Base-by-base conservation (phyloP, 1,140 invertebrate species). In the Drosophila oshimai region DNA sequence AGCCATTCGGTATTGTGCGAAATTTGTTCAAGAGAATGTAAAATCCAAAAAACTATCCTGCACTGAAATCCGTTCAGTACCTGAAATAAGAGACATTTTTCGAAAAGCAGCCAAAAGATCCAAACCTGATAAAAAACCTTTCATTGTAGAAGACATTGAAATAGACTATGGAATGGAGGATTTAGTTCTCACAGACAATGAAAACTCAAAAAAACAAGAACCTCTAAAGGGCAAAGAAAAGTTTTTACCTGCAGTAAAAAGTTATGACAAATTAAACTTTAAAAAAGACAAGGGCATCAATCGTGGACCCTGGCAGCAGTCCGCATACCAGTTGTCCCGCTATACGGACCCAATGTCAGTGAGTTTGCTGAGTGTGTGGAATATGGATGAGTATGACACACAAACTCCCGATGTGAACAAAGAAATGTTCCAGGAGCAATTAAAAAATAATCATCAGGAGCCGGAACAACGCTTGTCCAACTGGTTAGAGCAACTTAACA, bases 251-350 rank as follows among this genome's bases (percentile, higher is more conserved):
- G 18, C 64, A 45, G 15, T 10, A 0, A 22, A 39, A 9, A 29
- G 13, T 15, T 31, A 10, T 18, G 29, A 20, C 5, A 20, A 7
- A 1, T 6, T 22, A 22, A 26, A 51, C 10, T 3, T 34, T 0
- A 39, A 39, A 26, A 58, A 77, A 15, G 22, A 45, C 20, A 50
- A 39, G 6, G 49, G 47, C 12, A n/a, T 83, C 2, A 73, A 50
- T 18, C 78, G 78, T 0, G 78, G 78, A 2, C 41, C 69, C 3
- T 83, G 78, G 78, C 78, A 83, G 18, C 77, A 83, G 41, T 83
- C 78, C 0, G 78, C 58, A 6, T 51, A 70, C 29, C 15, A 70
- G 4, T 41, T 84, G 4, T 39, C 41, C 12, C 34, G 31, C 0
- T 77, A 37, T 9, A 70, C 31, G 3, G 79, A 84, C 7, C 20